phyloP scores from a whole-genome alignment of 1,140 invertebrate species.

The Polyergus mexicanus region DNA sequence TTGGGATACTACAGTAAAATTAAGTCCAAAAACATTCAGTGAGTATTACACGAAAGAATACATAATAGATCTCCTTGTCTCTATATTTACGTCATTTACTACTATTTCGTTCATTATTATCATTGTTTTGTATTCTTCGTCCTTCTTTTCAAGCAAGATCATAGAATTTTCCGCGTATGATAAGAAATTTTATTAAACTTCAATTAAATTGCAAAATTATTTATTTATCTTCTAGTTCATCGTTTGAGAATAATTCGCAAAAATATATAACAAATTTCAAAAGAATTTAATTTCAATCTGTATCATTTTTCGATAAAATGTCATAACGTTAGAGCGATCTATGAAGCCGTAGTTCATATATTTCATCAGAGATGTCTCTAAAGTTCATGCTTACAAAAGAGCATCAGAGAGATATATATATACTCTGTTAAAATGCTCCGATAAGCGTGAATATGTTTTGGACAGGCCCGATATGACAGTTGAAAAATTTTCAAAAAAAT shows the following conservation, averaged over 20 bases:
- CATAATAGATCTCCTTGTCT: background rate
- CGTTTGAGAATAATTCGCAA: background rate
- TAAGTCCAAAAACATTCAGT: slow-evolving; percentile 85
- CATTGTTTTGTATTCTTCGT: background rate
- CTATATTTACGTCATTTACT: background rate
- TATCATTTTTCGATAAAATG: slow-evolving; percentile 25
- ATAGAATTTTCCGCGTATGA: background rate
- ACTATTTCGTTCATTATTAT: background rate
- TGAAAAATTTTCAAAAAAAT: background rate
- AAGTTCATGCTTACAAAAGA: background rate
- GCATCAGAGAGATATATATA: background rate
- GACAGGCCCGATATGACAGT: background rate
- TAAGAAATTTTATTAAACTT: background rate
- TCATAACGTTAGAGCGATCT: background rate
- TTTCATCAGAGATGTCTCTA: slow-evolving; percentile 52
- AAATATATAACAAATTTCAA: background rate
- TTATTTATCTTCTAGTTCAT: background rate
- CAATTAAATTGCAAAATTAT: slow-evolving; percentile 3
- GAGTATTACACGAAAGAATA: slow-evolving; percentile 64
- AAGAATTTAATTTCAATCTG: background rate
- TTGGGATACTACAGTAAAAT: slow-evolving; percentile 89
- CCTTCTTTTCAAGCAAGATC: background rate
- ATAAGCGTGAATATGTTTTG: too few species aligned
- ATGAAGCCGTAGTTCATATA: slow-evolving; percentile 17
- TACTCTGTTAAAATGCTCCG: background rate